Conservation (phyloP, 2,797 vertebrate genomes). For the Hemitrygon akajei region DNA sequence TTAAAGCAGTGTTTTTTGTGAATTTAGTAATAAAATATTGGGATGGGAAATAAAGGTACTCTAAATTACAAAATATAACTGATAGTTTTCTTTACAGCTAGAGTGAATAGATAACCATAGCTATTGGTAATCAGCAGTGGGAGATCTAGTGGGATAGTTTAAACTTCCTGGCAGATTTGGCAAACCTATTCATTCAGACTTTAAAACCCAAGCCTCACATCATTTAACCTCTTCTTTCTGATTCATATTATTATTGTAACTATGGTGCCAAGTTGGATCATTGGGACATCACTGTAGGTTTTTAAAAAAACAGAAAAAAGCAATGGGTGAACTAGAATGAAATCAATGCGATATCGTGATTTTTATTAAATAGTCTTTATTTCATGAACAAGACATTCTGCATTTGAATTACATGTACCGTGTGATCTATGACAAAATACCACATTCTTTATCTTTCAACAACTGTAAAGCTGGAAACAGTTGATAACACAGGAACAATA, state of each 20-base stretch:
- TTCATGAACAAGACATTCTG: constrained; percentile 28
- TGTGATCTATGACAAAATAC: constrained; percentile 35
- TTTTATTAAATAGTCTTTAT: constrained; percentile 36
- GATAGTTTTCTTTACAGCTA: too few species aligned
- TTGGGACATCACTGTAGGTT: not conserved
- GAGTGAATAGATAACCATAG: too few species aligned
- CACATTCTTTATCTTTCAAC: constrained; percentile 19
- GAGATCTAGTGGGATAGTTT: too few species aligned
- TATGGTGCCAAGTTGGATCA: not conserved
- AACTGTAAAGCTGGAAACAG: constrained; percentile 26
- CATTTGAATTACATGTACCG: constrained; percentile 21
- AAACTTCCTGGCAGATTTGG: too few species aligned
- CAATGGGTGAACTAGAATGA: not conserved
- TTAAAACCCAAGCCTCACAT: too few species aligned
- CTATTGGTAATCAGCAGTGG: too few species aligned
- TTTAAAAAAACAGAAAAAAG: not conserved
- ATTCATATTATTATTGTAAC: not conserved
- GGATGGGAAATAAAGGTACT: too few species aligned
- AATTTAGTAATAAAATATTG: too few species aligned
- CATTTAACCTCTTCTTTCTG: too few species aligned
- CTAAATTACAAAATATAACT: too few species aligned
- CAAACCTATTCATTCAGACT: too few species aligned
- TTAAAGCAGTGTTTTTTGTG: too few species aligned
- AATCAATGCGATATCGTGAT: not conserved
- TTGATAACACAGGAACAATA: constrained; percentile 30